phyloP scores from a whole-genome alignment of 2,888 invertebrate species.

The Caprella mutica region DNA sequence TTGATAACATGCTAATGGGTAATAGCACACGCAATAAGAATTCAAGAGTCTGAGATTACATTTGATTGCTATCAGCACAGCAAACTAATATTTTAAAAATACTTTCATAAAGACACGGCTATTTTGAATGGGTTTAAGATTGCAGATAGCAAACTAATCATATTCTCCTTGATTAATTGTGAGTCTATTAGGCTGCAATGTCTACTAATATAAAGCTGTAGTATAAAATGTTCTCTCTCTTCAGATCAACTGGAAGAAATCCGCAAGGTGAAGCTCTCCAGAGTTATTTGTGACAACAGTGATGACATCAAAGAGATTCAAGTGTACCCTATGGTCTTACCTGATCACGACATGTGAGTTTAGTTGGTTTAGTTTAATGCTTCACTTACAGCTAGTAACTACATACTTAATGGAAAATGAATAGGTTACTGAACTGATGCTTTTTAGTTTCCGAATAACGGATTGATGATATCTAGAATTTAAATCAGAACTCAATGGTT shows the following conservation, averaged over 20 bases:
- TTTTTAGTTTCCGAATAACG: too few species aligned
- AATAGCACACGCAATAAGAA: too few species aligned
- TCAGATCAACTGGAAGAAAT: conserved; percentile 43
- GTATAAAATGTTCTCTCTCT: conserved; percentile 6
- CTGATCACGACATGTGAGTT: conserved; percentile 42
- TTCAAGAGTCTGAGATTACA: too few species aligned
- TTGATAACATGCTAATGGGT: too few species aligned
- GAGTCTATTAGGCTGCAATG: neutral
- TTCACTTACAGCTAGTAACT: too few species aligned
- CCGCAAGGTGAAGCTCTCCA: conserved; percentile 41
- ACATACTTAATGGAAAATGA: too few species aligned
- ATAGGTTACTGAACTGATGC: too few species aligned
- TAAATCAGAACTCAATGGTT: too few species aligned
- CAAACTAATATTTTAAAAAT: too few species aligned
- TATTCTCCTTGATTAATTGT: neutral
- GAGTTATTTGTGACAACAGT: conserved; percentile 43
- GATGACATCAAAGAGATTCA: conserved; percentile 43
- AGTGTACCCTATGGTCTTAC: conserved; percentile 42
- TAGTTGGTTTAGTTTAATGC: neutral
- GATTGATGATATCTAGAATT: too few species aligned
- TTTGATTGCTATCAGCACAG: too few species aligned
- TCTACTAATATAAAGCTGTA: neutral
- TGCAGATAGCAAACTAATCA: neutral
- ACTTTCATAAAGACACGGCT: neutral
- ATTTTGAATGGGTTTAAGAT: neutral